phyloP scores from a whole-genome alignment of 2,113 vertebrate genomes.

The Brachyistius frenatus region DNA sequence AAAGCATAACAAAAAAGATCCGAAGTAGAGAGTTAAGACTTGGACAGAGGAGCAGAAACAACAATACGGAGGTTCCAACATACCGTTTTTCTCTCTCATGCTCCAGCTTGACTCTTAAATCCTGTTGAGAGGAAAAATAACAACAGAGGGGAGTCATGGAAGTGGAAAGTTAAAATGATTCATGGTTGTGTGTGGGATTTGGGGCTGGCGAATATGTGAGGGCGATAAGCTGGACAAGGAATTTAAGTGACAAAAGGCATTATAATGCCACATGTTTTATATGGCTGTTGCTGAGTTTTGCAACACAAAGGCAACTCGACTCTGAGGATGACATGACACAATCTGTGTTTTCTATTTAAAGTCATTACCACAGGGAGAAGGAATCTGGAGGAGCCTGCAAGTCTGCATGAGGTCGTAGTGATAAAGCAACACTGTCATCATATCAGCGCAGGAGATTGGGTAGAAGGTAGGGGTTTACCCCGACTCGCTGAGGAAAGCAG shows the following conservation, averaged over 20 bases:
- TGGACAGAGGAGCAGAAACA: conserved; percentile 67
- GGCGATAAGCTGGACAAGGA: conserved; percentile 27
- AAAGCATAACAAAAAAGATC: conserved; percentile 71
- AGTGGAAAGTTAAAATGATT: conserved; percentile 74
- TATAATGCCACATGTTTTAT: conserved; percentile 1
- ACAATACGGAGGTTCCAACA: conserved; percentile 76
- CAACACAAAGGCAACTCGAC: conserved; percentile 23
- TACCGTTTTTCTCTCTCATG: conserved; percentile 95
- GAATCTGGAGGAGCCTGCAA: conserved; percentile 73
- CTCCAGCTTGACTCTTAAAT: conserved; percentile 94
- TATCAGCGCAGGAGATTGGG: conserved; percentile 35
- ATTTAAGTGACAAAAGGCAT: conserved; percentile 34
- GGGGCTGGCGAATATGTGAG: conserved; percentile 30
- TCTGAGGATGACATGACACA: conserved; percentile 30
- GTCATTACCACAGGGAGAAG: conserved; percentile 42
- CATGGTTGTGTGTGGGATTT: conserved; percentile 41
- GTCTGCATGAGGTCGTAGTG: conserved; percentile 74
- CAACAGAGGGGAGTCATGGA: conserved; percentile 74
- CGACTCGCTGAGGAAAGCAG: conserved; percentile 28
- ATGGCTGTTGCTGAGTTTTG: not conserved
- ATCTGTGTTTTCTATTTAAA: conserved; percentile 48
- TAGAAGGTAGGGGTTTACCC: conserved; percentile 45
- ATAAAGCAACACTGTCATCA: conserved; percentile 65
- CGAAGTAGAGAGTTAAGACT: conserved; percentile 46
- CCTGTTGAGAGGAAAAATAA: conserved; percentile 83